These are phyloP conservation scores for Rhinophrynus dorsalis DNA, from an alignment of 2,797 vertebrate species.

Conservation along the genomic window DNA sequence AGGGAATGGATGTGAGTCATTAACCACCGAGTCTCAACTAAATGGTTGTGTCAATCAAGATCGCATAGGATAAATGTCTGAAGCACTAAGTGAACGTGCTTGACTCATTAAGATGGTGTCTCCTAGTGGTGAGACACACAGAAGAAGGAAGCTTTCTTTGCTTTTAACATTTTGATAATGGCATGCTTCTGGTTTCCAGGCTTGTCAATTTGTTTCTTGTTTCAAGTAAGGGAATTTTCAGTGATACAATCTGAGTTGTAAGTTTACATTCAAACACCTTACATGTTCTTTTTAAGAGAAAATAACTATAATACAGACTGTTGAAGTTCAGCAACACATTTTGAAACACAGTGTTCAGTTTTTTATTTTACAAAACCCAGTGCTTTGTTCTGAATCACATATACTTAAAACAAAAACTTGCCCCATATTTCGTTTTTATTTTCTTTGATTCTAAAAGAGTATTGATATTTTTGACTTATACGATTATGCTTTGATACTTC, in stretches of 20 bases:
- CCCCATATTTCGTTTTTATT: no score
- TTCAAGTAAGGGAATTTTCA: background rate
- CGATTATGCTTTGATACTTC: no score
- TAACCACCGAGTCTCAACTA: slow-evolving; percentile 1
- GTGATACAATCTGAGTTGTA: slow-evolving; percentile 2
- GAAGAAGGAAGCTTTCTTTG: slow-evolving; percentile 15
- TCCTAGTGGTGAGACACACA: slow-evolving; percentile 40
- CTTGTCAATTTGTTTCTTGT: slow-evolving; percentile 10
- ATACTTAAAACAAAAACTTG: no score
- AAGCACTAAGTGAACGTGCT: slow-evolving; percentile 28
- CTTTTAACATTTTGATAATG: slow-evolving; percentile 44
- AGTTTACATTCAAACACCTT: background rate
- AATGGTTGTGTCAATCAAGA: slow-evolving; percentile 17
- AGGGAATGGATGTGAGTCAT: slow-evolving; percentile 7
- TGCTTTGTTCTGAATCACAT: no score
- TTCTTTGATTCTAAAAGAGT: no score
- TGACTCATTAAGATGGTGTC: slow-evolving; percentile 38
- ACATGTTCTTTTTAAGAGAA: no score
- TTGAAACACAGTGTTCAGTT: no score
- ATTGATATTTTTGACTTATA: no score
- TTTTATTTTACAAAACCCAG: no score
- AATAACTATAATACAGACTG: no score
- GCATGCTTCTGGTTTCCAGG: slow-evolving; percentile 40
- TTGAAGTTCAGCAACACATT: no score
- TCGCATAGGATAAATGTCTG: slow-evolving; percentile 16